Conservation (phyloP, 2,797 vertebrate species). For the Ibycter americanus region DNA sequence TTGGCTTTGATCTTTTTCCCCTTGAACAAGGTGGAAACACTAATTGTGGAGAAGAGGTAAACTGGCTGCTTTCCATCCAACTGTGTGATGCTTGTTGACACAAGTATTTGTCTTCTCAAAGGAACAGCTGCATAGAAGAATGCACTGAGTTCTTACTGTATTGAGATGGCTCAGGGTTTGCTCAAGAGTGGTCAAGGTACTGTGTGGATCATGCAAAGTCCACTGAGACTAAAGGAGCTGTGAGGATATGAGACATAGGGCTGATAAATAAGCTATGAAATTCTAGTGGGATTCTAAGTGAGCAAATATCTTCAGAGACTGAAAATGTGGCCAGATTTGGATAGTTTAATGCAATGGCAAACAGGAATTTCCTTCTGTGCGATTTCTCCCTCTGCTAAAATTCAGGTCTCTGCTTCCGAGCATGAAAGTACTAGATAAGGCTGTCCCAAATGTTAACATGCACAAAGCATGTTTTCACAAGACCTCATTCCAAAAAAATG, state of each 20-base stretch:
- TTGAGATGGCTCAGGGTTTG: not conserved
- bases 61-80: not conserved
- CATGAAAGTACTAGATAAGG: not conserved
- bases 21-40: not conserved
- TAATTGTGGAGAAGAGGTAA: not conserved
- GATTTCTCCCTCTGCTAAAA: not conserved
- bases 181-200: not conserved
- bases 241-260: not conserved
- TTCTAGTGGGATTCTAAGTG: not conserved
- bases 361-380: not conserved
- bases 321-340: not conserved
- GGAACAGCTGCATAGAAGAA: not conserved
- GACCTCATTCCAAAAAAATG: not conserved
- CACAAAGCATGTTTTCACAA: not conserved
- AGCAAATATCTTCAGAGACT: not conserved
- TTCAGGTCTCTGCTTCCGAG: not conserved
- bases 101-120: not conserved
- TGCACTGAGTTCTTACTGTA: fast-evolving
- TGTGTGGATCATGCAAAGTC: not conserved
- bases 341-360: not conserved
- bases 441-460: not conserved
- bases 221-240: not conserved
- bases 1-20: not conserved
- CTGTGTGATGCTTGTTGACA: fast-evolving
- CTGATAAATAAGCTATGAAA: not conserved